A percentile compares a stretch with the other conserved stretches of the same genome.
These are phyloP conservation scores for Willisornis vidua DNA, from an alignment of 2,113 vertebrate genomes.

Conservation along the genomic window DNA sequence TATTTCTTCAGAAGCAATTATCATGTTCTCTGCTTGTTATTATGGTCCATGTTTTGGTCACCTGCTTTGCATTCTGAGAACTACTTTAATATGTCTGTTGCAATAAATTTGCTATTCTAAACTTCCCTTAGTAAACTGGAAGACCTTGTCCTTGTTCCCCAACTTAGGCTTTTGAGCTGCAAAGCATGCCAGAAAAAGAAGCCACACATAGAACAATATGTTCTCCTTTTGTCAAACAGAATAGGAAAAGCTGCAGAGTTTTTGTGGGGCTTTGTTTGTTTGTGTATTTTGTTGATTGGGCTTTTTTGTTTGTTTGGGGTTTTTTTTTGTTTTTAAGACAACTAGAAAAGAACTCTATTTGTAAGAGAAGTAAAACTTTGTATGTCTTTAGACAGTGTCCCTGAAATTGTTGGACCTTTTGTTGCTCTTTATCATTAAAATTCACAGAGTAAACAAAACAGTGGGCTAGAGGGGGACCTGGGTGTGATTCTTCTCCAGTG, in stretches of 20 bases:
- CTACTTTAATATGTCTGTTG: neutral
- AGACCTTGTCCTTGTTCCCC: neutral
- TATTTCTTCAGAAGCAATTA: constrained; percentile 16
- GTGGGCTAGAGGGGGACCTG: neutral
- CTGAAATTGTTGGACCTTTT: neutral
- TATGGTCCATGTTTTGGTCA: neutral
- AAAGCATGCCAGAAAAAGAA: constrained; percentile 30
- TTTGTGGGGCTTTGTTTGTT: neutral
- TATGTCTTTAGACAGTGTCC: neutral
- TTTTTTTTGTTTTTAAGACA: neutral
- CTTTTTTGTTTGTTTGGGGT: neutral
- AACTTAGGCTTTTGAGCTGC: neutral
- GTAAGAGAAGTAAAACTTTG: neutral
- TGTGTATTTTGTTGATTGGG: neutral
- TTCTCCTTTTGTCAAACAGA: neutral
- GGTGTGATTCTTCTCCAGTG: neutral
- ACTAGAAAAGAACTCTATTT: neutral
- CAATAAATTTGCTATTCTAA: neutral
- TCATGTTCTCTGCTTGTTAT: neutral
- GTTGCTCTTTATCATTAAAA: neutral
- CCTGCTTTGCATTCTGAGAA: constrained; percentile 35
- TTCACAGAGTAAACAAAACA: neutral
- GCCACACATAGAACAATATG: neutral
- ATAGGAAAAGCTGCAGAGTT: neutral
- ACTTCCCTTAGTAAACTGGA: neutral